phyloP scores from a whole-genome alignment of 1,140 invertebrate species.

The Drosophila ercepeae region DNA sequence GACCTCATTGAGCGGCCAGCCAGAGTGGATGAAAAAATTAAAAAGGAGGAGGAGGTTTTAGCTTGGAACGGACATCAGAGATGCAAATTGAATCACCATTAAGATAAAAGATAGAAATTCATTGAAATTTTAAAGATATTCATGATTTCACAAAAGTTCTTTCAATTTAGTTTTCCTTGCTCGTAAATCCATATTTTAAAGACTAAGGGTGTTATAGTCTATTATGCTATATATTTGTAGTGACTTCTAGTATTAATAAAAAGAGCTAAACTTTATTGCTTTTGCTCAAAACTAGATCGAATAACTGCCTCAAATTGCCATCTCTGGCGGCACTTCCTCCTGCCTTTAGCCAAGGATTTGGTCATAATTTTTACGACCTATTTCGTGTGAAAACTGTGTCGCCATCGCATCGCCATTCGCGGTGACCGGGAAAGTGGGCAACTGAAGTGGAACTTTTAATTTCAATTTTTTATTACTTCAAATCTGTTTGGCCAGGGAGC shows the following conservation, averaged over 20 bases:
- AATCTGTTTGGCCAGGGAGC: constrained; percentile 57
- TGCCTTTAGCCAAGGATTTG: constrained; percentile 28
- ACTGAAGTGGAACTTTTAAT: constrained; percentile 73
- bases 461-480: constrained; percentile 79
- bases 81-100: neutral
- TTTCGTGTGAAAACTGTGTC: constrained; percentile 74
- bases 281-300: neutral
- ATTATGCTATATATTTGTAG: too few species aligned
- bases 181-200: too few species aligned
- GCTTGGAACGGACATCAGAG: constrained; percentile 17
- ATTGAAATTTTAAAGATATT: neutral
- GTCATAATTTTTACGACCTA: constrained; percentile 77
- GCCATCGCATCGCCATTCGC: constrained; percentile 37
- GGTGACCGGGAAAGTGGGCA: constrained; percentile 34
- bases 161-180: too few species aligned
- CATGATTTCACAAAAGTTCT: neutral
- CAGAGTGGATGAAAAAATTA: constrained; percentile 21
- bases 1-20: constrained; percentile 74
- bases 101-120: neutral
- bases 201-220: too few species aligned
- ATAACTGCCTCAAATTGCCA: neutral
- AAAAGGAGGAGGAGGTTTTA: neutral
- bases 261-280: too few species aligned
- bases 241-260: too few species aligned
- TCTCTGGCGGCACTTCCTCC: constrained; percentile 7